Base-by-base conservation (phyloP, 92 coral and sea anemone genomes). In the Zoanthus solanderi region DNA sequence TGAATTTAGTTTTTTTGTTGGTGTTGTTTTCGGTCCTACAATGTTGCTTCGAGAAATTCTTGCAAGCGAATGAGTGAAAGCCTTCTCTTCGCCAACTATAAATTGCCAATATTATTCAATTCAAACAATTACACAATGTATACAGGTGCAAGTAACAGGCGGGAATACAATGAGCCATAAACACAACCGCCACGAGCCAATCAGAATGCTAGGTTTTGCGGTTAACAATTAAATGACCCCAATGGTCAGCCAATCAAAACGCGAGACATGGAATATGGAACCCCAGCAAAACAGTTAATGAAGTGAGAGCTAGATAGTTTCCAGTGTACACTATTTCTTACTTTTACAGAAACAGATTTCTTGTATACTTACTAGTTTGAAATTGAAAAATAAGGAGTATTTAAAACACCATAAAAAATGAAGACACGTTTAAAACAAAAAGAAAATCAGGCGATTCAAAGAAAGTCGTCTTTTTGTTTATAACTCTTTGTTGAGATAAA, bases 91-190 rank as follows among this genome's bases (percentile, higher is more conserved):
- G 96, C 96, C 88, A 92, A 97, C 95, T 97, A 95, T 93, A 93
- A 95, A 93, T 97, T 93, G 84, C 96, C 95, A 90, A 95, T 88
- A 94, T 91, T 97, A 95, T 87, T 87, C 78, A 87, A 78, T 87
- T 87, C 84, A 81, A 87, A 87, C 94, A 92, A 94, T 94, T 76
- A 84, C 91, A 85, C 89, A 83, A 84, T 95, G 91, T 95, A 92
- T 88, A 90, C 92, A 90, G 92, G 92, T 90, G 92, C 98, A 94
- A 93, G 95, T 87, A 94, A 92, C 94, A 94, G 98, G 95, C 95
- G 92, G 93, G 85, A 91, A 93, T 85, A 94, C 99, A 95, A 93
- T 96, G 94, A 78, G 88, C 90, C 84, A 91, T 91, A 95, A 92
- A 92, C 95, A 89, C 95, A 84, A 93, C 92, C 68, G 84, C 72